phyloP scores from a whole-genome alignment of 2,113 vertebrate species.

The Ciconia stormi region DNA sequence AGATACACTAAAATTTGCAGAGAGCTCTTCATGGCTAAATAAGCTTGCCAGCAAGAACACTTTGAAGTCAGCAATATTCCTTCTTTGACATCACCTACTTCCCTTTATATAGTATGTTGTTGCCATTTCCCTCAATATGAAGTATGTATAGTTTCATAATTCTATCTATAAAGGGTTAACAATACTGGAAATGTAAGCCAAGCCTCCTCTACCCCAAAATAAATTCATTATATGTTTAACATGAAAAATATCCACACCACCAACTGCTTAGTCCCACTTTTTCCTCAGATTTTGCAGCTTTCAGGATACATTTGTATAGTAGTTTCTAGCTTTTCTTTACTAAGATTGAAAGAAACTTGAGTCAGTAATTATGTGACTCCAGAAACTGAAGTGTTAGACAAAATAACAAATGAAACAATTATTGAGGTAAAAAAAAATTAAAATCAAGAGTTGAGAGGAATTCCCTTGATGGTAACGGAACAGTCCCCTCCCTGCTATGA shows the following conservation, averaged over 20 bases:
- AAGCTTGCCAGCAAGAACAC: background rate
- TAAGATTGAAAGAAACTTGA: background rate
- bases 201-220: background rate
- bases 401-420: background rate
- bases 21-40: background rate
- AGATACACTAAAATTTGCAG: background rate
- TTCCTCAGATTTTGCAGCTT: background rate
- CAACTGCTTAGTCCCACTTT: background rate
- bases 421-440: background rate
- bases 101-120: background rate
- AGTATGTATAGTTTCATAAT: background rate
- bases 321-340: background rate
- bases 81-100: background rate
- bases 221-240: background rate
- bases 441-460: background rate
- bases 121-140: background rate
- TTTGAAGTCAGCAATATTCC: background rate
- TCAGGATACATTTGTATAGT: background rate
- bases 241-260: background rate
- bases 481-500: background rate
- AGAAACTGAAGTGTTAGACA: background rate
- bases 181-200: background rate
- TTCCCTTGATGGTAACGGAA: background rate
- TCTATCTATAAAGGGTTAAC: background rate
- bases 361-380: background rate